Conservation (phyloP, 2,113 vertebrate genomes). For the Bubo blakistoni region DNA sequence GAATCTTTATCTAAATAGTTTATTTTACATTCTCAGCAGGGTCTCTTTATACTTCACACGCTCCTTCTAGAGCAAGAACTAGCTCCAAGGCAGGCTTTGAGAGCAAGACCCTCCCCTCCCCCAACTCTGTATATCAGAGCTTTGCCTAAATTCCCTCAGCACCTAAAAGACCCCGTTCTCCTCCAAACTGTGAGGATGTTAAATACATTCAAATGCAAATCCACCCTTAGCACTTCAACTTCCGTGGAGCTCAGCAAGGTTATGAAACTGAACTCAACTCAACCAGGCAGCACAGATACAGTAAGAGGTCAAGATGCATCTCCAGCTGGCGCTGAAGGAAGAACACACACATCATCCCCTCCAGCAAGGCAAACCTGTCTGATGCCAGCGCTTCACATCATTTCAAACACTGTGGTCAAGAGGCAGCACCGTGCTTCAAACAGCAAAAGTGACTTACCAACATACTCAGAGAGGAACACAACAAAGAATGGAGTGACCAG, state of each 20-base stretch:
- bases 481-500: constrained; percentile 99
- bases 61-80: not conserved
- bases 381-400: not conserved
- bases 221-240: not conserved
- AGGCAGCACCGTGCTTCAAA: not conserved
- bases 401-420: not conserved
- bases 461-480: constrained; percentile 97
- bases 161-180: not conserved
- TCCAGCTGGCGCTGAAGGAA: not conserved
- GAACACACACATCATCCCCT: not conserved
- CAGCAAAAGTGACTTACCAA: constrained; percentile 81
- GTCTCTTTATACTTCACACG: not conserved
- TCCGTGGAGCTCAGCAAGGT: not conserved
- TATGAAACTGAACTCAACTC: not conserved
- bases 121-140: not conserved
- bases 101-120: not conserved
- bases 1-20: not conserved
- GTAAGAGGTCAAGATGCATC: not conserved
- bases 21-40: not conserved
- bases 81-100: not conserved
- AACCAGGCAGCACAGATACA: not conserved
- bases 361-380: not conserved
- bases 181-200: not conserved
- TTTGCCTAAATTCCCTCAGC: not conserved
- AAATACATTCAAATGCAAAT: not conserved